Percentiles rank a stretch among this genome's conserved stretches.
These are phyloP conservation scores for Drosophila seguyi DNA, from an alignment of 1,140 invertebrate species.

Conservation along the genomic window DNA sequence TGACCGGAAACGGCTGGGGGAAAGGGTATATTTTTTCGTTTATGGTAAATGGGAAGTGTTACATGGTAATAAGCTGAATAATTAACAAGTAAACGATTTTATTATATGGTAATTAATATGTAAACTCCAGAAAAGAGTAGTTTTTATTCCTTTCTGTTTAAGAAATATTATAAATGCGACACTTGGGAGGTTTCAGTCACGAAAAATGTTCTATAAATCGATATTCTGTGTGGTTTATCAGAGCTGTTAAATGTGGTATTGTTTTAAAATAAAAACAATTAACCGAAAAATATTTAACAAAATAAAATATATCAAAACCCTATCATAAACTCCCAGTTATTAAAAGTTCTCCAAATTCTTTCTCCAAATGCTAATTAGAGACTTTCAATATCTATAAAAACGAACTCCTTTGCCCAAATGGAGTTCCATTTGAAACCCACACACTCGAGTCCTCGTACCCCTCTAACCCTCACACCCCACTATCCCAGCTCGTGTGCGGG, in stretches of 20 bases:
- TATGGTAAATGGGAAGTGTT: conserved; percentile 14
- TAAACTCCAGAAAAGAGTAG: too few species aligned
- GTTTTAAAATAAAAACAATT: too few species aligned
- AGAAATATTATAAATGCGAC: too few species aligned
- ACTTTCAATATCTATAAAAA: conserved; percentile 19
- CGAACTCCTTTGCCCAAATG: neutral
- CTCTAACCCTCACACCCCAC: neutral
- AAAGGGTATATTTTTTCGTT: neutral
- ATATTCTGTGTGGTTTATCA: too few species aligned
- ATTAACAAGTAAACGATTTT: neutral
- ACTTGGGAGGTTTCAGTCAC: too few species aligned
- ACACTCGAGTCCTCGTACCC: neutral
- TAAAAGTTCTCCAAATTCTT: neutral
- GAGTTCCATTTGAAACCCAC: neutral
- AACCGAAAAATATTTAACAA: too few species aligned
- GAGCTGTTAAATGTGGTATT: too few species aligned
- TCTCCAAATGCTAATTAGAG: conserved; percentile 18
- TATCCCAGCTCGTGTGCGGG: neutral
- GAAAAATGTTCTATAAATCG: too few species aligned
- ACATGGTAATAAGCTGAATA: conserved; percentile 4
- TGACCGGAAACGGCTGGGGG: conserved; percentile 55
- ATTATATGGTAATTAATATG: neutral
- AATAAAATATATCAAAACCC: neutral
- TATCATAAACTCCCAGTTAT: too few species aligned
- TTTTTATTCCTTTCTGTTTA: too few species aligned